phyloP scores from a whole-genome alignment of 2,113 vertebrate species.

The Alaudala cheleensis region DNA sequence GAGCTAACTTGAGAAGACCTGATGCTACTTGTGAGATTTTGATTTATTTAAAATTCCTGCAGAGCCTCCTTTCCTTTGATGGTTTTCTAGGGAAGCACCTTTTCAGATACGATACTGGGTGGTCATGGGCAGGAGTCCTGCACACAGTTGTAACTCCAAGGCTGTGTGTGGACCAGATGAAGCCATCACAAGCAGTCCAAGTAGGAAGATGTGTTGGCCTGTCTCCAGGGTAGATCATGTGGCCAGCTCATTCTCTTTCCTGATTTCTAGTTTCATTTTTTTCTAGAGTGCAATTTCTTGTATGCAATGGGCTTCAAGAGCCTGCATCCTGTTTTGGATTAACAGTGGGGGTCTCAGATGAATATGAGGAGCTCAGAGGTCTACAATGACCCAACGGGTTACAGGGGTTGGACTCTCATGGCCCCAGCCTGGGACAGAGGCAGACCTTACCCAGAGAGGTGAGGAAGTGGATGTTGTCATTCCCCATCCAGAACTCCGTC shows the following conservation, averaged over 20 bases:
- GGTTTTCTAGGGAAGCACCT: neutral
- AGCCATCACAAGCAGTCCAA: neutral
- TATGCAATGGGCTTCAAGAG: neutral
- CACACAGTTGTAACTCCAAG: neutral
- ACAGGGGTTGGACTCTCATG: neutral
- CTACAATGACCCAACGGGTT: neutral
- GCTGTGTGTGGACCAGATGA: neutral
- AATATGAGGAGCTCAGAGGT: neutral
- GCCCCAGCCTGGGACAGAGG: fast-evolving
- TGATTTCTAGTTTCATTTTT: neutral
- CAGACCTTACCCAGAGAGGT: conserved; percentile 39
- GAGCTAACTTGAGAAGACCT: neutral
- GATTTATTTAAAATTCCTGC: neutral
- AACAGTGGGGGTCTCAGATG: neutral
- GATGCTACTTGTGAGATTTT: neutral
- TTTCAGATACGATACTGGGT: neutral
- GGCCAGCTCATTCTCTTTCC: neutral
- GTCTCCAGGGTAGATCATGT: neutral
- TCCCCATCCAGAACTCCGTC: conserved; percentile 72
- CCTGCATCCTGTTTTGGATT: neutral
- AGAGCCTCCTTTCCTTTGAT: neutral
- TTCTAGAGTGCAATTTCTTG: neutral
- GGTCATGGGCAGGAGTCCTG: neutral
- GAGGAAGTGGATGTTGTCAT: conserved; percentile 65
- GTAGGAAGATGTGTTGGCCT: neutral